Conservation (phyloP, 2,113 vertebrate genomes). For the Muntiacus reevesi region DNA sequence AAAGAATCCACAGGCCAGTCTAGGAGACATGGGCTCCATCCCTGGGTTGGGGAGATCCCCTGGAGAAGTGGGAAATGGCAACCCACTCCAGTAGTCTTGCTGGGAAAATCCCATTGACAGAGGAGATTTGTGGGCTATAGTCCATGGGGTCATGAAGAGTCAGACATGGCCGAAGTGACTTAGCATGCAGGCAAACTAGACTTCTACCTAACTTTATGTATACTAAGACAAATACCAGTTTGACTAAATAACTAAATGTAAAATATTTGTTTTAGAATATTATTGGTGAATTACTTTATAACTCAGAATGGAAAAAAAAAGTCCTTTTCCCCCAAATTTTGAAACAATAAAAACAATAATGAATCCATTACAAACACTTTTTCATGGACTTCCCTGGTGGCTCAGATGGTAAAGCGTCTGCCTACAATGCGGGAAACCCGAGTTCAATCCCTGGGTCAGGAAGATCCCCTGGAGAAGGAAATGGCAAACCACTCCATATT, state of each 20-base stretch:
- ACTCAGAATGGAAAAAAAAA: background rate
- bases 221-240: background rate
- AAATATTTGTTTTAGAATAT: background rate
- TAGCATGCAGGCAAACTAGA: background rate
- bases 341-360: background rate
- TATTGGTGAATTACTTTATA: background rate
- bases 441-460: no score
- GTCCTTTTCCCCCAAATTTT: background rate
- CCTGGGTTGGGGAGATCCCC: background rate
- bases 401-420: no score
- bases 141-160: background rate
- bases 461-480: no score
- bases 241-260: background rate
- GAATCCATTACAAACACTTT: background rate
- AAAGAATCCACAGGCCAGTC: background rate
- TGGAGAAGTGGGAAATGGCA: background rate
- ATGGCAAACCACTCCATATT: no score
- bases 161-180: background rate
- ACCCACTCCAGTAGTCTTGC: background rate
- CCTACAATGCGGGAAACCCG: no score
- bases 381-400: background rate
- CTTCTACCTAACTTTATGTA: background rate
- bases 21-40: background rate
- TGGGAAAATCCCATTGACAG: background rate
- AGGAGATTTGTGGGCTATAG: background rate